Base-by-base conservation (phyloP, 2,113 vertebrate species). In the Gallinago jamesoni region DNA sequence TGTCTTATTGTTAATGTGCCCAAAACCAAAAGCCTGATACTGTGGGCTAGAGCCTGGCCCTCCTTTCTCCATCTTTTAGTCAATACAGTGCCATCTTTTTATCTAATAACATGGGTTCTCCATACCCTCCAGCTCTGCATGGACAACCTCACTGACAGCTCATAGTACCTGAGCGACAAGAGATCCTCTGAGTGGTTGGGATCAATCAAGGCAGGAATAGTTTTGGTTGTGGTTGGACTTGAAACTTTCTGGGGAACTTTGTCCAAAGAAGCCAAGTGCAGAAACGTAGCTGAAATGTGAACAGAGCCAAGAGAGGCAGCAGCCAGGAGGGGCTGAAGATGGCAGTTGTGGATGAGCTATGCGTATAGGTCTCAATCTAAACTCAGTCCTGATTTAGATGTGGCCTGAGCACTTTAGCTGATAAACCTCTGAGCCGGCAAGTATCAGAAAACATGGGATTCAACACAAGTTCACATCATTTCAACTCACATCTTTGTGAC, bases 11-110 rank as follows among this genome's bases (percentile, higher is more conserved):
- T 3, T 48, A 23, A 18, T 3, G 3, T 5, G 30, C 55, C 75
- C n/a, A 24, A n/a, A 75, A 55, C 68, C 21, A 22, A 43, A 59
- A 59, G 43, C 9, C 72, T 28, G 63, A 4, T 17, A 14, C 1
- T 45, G 10, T 23, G 47, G 39, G 39, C 22, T 57, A 55, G 30
- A 89, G n/a, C 67, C 63, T 66, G 48, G 31, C 45, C 25, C 53
- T 59, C 22, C 52, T 55, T 85, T 55, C 57, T 47, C n/a, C 50
- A 43, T 10, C 48, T 28, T 25, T 72, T 22, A 55, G 17, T 27
- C 19, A n/a, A 5, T 2, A 7, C 0, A 47, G 55, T 16, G 20
- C 25, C 47, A 33, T 5, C 37, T 8, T 62, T 59, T 30, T 31
- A 4, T 14, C 52, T 70, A 30, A 7, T 21, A 57, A 10, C 60